A percentile compares a stretch with the other conserved stretches of the same genome.
Conservation (phyloP, 2,797 vertebrate species). For the Pyrocephalus nanus region DNA sequence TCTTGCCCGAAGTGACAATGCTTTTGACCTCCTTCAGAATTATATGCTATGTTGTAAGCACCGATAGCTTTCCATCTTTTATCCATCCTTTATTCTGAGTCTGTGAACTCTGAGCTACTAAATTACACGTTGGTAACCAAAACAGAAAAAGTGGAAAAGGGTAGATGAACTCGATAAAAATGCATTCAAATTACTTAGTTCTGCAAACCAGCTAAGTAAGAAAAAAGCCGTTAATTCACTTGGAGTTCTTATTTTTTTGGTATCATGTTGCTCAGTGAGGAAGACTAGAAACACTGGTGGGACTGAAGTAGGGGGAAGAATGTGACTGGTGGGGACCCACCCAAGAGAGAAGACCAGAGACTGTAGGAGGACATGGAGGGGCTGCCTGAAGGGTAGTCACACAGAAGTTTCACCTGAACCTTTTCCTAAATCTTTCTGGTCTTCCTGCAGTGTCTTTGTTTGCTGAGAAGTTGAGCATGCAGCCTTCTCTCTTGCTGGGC, state of each 20-base stretch:
- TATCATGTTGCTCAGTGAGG: background rate
- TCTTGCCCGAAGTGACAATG: background rate
- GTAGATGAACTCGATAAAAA: background rate
- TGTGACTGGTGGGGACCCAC: no score
- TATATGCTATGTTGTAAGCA: background rate
- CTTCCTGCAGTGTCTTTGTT: background rate
- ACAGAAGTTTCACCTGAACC: background rate
- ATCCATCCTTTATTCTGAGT: background rate
- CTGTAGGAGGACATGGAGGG: fast-evolving
- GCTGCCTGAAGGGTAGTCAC: background rate
- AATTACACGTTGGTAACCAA: background rate
- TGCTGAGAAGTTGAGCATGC: background rate
- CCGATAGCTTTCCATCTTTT: background rate
- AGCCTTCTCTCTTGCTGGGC: background rate
- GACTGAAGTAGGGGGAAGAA: background rate
- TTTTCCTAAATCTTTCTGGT: background rate
- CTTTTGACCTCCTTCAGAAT: background rate
- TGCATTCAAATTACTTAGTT: background rate
- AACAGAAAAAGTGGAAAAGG: background rate
- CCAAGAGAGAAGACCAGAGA: background rate
- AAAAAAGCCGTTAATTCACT: background rate
- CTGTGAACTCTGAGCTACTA: background rate
- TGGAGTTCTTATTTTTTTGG: background rate
- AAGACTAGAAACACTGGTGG: background rate
- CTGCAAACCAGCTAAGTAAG: background rate